Percentiles rank a stretch among this genome's conserved stretches.
Conservation (phyloP, 2,888 invertebrate genomes). For the Drosophila barbarae region DNA sequence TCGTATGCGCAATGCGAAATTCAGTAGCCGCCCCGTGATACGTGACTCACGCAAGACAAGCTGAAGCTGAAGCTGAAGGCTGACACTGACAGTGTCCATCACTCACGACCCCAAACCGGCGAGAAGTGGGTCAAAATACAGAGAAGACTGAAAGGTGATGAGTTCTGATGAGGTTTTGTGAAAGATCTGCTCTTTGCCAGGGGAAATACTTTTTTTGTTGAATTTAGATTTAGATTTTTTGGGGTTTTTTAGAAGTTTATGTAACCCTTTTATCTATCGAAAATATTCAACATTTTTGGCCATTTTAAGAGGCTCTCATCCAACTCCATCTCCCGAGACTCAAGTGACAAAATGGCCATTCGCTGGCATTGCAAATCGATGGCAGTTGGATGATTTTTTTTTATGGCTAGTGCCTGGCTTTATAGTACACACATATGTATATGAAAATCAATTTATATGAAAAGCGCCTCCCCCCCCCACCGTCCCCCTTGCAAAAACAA, state of each 20-base stretch:
- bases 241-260: too few relatives aligned
- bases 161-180: neutral
- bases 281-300: neutral
- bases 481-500: constrained; percentile 2
- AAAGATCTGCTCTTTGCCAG: too few relatives aligned
- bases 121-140: constrained; percentile 19
- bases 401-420: neutral
- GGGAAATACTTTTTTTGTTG: neutral
- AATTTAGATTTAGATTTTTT: neutral
- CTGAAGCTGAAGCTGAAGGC: neutral
- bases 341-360: constrained; percentile 26
- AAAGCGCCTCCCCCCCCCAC: constrained; percentile 26
- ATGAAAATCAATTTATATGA: constrained; percentile 57
- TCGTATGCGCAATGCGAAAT: constrained; percentile 43
- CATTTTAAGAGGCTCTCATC: neutral
- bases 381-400: neutral
- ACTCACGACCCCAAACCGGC: constrained; percentile 7
- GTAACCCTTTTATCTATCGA: too few relatives aligned
- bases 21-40: constrained; percentile 10
- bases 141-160: neutral
- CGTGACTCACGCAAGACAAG: constrained; percentile 18
- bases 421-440: constrained; percentile 13
- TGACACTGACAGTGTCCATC: constrained; percentile 27
- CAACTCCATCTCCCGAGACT: neutral
- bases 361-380: constrained; percentile 1